These are phyloP conservation scores for Phytoseiulus persimilis DNA, from an alignment of 2,888 invertebrate genomes.

Conservation along the genomic window DNA sequence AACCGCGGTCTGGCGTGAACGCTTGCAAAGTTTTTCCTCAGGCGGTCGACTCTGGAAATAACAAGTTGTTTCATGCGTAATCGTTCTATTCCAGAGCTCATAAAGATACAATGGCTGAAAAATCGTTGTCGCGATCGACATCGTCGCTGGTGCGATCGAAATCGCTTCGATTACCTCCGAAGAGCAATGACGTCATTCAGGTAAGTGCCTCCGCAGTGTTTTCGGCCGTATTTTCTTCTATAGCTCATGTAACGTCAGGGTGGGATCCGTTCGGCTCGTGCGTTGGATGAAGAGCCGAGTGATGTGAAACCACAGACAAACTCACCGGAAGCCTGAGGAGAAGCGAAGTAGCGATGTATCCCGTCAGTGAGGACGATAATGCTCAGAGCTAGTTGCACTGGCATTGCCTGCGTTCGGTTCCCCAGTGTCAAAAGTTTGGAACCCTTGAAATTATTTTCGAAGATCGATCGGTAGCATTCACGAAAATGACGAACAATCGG, in stretches of 20 bases:
- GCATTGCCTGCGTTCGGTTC: too few species aligned
- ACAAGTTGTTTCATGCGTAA: neutral
- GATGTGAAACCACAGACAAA: too few species aligned
- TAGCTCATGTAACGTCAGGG: neutral
- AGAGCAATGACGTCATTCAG: conserved; percentile 27
- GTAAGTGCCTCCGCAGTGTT: neutral
- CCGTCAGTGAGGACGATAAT: too few species aligned
- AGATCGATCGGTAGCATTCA: too few species aligned
- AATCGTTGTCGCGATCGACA: conserved; percentile 22
- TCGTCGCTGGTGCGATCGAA: conserved; percentile 30
- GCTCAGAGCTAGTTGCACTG: too few species aligned
- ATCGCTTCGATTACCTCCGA: conserved; percentile 33
- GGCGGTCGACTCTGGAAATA: neutral
- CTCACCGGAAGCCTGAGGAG: too few species aligned
- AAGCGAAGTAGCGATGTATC: too few species aligned
- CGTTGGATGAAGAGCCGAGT: too few species aligned
- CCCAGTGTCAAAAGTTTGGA: too few species aligned
- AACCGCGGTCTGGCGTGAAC: too few species aligned
- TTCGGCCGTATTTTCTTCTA: neutral
- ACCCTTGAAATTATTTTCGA: too few species aligned
- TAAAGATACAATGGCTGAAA: neutral
- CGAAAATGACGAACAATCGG: too few species aligned
- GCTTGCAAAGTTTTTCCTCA: neutral
- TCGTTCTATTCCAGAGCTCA: neutral
- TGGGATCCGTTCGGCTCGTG: neutral